A percentile compares a stretch with the other conserved stretches of the same genome.
Evolutionary conservation across 2,797 vertebrate species (phyloP).

Genomic region (Ceryle rudis): DNA sequence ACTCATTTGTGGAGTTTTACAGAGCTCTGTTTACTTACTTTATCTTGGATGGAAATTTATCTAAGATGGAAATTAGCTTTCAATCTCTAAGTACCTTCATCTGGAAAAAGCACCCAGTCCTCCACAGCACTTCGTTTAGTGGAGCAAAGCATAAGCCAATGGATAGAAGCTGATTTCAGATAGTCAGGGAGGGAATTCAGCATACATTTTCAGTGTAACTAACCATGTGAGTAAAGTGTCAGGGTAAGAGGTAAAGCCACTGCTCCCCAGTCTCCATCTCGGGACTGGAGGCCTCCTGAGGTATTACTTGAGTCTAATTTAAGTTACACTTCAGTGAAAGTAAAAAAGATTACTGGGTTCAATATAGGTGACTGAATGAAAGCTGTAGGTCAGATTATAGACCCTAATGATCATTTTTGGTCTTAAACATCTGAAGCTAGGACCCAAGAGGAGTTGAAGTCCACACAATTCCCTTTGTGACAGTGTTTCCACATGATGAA

Average conservation of each 20-base stretch:
- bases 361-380: background rate
- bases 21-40: background rate
- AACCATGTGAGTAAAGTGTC: background rate
- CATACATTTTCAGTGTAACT: background rate
- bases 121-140: background rate
- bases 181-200: background rate
- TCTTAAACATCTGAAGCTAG: background rate
- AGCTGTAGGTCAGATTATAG: background rate
- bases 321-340: background rate
- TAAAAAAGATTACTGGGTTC: background rate
- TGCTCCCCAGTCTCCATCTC: background rate
- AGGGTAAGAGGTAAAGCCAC: background rate
- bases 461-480: background rate
- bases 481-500: background rate
- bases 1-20: background rate
- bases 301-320: background rate
- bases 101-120: background rate
- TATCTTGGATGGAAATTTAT: background rate
- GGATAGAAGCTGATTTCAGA: background rate
- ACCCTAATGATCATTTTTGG: background rate
- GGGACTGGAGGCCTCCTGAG: background rate
- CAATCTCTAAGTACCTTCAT: background rate
- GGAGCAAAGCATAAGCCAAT: background rate
- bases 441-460: background rate
- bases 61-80: background rate